Conservation (phyloP, 2,888 invertebrate genomes). For the Microctonus brassicae region DNA sequence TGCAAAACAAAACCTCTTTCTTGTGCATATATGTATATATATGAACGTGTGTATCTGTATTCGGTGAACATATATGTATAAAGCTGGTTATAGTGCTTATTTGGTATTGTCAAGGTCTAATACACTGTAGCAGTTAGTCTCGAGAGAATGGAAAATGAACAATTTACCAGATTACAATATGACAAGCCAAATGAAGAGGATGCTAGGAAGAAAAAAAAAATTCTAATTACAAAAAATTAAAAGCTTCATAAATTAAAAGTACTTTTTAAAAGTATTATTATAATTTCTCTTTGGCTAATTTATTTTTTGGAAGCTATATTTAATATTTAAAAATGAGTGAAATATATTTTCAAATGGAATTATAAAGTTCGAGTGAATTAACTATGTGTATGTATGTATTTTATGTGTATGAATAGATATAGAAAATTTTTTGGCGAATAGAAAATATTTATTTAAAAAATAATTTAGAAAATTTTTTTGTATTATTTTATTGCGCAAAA, state of each 20-base stretch:
- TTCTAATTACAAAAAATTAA: not conserved
- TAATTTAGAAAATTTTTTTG: no score
- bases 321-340: not conserved
- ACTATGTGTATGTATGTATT: no score
- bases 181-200: not conserved
- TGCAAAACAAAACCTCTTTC: conserved; percentile 19
- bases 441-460: no score
- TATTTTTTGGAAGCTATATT: not conserved
- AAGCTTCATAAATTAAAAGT: not conserved
- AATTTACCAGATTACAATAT: conserved; percentile 2
- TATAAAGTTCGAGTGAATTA: not conserved
- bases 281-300: not conserved
- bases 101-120: not conserved
- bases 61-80: no score
- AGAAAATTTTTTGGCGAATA: no score
- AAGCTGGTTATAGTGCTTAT: no score
- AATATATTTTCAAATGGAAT: not conserved
- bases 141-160: not conserved
- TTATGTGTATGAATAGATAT: no score
- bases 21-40: not conserved
- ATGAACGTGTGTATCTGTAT: not conserved
- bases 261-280: not conserved
- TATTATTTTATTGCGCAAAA: no score
- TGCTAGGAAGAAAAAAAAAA: not conserved
- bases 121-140: not conserved